Percentiles rank a stretch among this genome's conserved stretches.
phyloP scores from a whole-genome alignment of 2,888 invertebrate genomes.

The Tipula unca region DNA sequence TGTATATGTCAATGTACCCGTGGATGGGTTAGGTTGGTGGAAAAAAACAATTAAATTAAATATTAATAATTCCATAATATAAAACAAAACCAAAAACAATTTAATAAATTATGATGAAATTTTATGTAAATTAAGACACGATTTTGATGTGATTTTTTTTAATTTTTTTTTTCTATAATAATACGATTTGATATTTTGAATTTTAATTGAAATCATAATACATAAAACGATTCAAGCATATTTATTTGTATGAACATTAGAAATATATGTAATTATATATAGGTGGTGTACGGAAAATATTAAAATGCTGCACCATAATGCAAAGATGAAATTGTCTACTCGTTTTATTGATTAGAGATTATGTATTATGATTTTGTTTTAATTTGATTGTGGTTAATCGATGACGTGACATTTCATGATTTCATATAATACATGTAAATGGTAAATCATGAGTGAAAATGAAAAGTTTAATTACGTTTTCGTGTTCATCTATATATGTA shows the following conservation, averaged over 20 bases:
- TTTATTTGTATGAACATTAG: too few species aligned
- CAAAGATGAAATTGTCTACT: neutral
- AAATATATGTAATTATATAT: neutral
- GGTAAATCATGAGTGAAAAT: neutral
- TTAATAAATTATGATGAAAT: neutral
- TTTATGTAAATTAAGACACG: conserved; percentile 8
- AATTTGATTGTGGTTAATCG: neutral
- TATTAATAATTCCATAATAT: neutral
- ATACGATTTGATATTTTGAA: neutral
- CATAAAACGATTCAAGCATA: neutral
- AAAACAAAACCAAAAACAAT: neutral
- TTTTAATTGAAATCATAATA: neutral
- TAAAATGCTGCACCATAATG: neutral
- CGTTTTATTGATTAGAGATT: neutral
- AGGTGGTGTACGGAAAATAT: too few species aligned
- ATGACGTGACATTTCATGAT: neutral
- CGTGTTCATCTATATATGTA: neutral
- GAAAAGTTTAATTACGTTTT: neutral
- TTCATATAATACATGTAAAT: neutral
- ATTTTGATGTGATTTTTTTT: neutral
- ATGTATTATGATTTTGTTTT: neutral
- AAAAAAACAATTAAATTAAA: neutral
- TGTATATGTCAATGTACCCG: neutral
- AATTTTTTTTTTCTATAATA: neutral
- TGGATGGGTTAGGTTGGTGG: neutral